These are phyloP conservation scores for Pteria penguin DNA, from an alignment of 2,888 invertebrate species.

Conservation along the genomic window DNA sequence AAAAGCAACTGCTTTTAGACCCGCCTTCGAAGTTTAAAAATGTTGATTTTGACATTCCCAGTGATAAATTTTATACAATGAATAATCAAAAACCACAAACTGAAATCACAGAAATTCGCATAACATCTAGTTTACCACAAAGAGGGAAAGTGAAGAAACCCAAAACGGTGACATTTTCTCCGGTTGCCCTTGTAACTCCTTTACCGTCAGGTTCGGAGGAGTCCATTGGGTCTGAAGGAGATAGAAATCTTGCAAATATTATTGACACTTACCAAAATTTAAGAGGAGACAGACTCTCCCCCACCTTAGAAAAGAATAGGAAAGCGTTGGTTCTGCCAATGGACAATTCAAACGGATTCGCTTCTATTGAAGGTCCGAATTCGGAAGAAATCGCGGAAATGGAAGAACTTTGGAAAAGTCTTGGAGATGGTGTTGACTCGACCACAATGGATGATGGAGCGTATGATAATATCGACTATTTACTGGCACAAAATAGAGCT, in stretches of 20 bases:
- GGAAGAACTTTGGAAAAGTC: slow-evolving; percentile 58
- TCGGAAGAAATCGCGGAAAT: slow-evolving; percentile 58
- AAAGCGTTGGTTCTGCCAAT: slow-evolving; percentile 37
- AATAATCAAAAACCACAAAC: slow-evolving; percentile 42
- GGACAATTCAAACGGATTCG: slow-evolving; percentile 24
- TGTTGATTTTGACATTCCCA: not conserved
- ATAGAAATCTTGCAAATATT: slow-evolving; percentile 53
- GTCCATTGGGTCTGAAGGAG: slow-evolving; percentile 63
- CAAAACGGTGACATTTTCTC: slow-evolving; percentile 73
- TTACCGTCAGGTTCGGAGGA: slow-evolving; percentile 71
- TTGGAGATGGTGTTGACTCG: slow-evolving; percentile 9
- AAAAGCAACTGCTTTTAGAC: slow-evolving; percentile 46
- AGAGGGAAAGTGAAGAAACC: slow-evolving; percentile 54
- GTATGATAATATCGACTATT: slow-evolving; percentile 45
- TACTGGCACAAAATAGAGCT: slow-evolving; percentile 35
- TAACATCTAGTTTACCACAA: slow-evolving; percentile 48
- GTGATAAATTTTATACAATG: slow-evolving; percentile 42
- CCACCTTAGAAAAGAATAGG: slow-evolving; percentile 27
- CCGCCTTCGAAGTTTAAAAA: slow-evolving; percentile 30
- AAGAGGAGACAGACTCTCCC: slow-evolving; percentile 15
- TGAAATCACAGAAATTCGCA: slow-evolving; percentile 47
- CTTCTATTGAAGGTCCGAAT: slow-evolving; percentile 45
- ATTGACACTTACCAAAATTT: slow-evolving; percentile 53
- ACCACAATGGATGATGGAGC: slow-evolving; percentile 46
- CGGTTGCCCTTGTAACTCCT: slow-evolving; percentile 73